Percentiles rank a stretch among this genome's conserved stretches.
These are phyloP conservation scores for Stomatorhinus walkeri DNA, from an alignment of 2,797 vertebrate genomes.

Conservation along the genomic window DNA sequence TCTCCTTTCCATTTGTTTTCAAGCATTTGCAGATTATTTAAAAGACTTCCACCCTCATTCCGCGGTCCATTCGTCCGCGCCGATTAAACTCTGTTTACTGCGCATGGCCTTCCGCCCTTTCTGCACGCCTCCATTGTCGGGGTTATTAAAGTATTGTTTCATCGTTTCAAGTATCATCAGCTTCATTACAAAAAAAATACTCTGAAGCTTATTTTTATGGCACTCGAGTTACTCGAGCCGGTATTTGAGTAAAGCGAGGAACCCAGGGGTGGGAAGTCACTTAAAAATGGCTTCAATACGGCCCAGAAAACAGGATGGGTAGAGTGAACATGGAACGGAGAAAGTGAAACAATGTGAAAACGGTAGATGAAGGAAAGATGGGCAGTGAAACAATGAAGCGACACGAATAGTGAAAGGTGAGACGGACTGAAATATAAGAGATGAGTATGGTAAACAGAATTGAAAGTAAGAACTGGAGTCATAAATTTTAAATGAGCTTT, in stretches of 20 bases:
- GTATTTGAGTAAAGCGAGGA: not conserved
- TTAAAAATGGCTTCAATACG: not conserved
- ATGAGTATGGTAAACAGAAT: not conserved
- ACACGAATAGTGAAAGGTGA: not conserved
- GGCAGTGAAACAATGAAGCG: not conserved
- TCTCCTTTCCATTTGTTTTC: not conserved
- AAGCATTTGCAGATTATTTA: not conserved
- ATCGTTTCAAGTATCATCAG: not conserved
- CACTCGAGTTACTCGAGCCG: not conserved
- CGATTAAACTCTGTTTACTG: constrained; percentile 20
- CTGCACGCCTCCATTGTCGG: not conserved
- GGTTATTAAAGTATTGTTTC: not conserved
- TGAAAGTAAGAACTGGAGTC: not conserved
- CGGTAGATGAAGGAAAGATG: not conserved
- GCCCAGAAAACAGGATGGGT: constrained; percentile 11
- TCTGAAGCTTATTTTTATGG: not conserved
- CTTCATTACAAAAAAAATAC: not conserved
- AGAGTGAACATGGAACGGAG: not conserved
- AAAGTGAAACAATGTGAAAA: constrained; percentile 13
- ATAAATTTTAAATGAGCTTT: constrained; percentile 18
- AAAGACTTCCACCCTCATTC: constrained; percentile 28
- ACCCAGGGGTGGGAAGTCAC: constrained; percentile 6
- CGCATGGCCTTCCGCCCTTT: not conserved
- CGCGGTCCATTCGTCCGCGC: constrained; percentile 25
- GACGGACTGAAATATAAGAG: not conserved